Conservation (phyloP, 2,797 vertebrate species). For the Sebastes hubbsi region DNA sequence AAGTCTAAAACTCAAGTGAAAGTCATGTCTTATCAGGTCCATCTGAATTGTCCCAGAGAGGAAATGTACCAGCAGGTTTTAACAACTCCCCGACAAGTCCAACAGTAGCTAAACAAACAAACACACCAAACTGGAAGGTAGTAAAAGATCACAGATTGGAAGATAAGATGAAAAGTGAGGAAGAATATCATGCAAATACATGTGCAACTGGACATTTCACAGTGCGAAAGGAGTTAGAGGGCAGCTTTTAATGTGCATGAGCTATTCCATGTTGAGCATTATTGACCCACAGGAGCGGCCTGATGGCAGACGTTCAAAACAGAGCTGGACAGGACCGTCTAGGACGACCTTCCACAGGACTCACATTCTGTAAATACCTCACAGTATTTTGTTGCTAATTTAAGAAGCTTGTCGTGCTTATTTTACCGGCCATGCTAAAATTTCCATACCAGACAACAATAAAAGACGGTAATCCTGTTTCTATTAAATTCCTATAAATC, state of each 20-base stretch:
- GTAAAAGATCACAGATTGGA: neutral
- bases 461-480: constrained; percentile 31
- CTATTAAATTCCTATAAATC: constrained; percentile 31
- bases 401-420: constrained; percentile 1
- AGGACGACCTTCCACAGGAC: constrained; percentile 2
- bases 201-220: neutral
- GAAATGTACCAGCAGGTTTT: neutral
- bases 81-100: neutral
- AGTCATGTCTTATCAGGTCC: neutral
- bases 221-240: neutral
- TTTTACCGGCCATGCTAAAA: neutral
- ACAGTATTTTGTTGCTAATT: constrained; percentile 25
- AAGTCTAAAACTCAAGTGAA: neutral
- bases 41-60: neutral
- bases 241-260: neutral
- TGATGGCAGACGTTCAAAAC: neutral
- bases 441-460: constrained; percentile 22
- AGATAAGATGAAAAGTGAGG: neutral
- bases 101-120: neutral
- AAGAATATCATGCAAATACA: neutral
- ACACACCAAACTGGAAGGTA: neutral
- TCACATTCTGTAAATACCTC: constrained; percentile 45
- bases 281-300: neutral
- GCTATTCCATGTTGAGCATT: neutral
- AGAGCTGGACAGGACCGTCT: neutral